Evolutionary conservation across 2,888 invertebrate species (phyloP), one percentile per base, ranked within the genome.

Genomic region (Lordiphosa fenestrarum): DNA sequence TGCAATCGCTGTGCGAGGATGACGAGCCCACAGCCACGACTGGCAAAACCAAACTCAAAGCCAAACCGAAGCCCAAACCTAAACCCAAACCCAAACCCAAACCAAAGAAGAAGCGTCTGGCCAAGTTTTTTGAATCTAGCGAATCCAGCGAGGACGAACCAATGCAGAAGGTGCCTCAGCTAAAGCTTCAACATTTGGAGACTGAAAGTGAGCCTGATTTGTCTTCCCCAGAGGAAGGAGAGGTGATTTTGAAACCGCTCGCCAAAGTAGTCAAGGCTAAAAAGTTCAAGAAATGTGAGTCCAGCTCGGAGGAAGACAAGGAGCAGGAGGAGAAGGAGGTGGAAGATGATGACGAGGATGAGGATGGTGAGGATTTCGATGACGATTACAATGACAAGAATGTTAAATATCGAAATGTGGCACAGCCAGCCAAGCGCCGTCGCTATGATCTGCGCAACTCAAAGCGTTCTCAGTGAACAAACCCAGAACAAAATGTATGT

Each of bases 401-500:
- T 4, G 37, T 15, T 0, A 57, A 67, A 12, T 38, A 37, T 9
- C 48, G 41, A 5, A 23, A 50, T 0, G 33, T 19, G 0, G 44
- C 41, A 9, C 15, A 2, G 3, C 53, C 35, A 0, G 13, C 23
- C 30, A 78, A 69, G 12, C 50, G 53, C 0, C 46, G 73, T 25
- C 75, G 75, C 36, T 76, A 78, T 40, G 54, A 78, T 47, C 54
- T 76, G 12, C 73, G 75, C 35, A 69, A 61, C 21, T 37, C 64
- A 9, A 76, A 66, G 10, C 6, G 40, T 1, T 30, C 30, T 30
- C 30, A 2, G 7, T 30, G 7, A 30, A 6, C n/a, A 15, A 15
- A 15, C 15, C 2, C 1, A 15, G 15, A 2, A n/a, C n/a, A n/a
- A 15, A 15, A 15, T 15, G 1, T 15, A 2, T 15, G 2, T 1